Evolutionary conservation across 2,113 vertebrate species (phyloP), one percentile per base, ranked within the genome.

Genomic region (Rhadina sibilatrix): DNA sequence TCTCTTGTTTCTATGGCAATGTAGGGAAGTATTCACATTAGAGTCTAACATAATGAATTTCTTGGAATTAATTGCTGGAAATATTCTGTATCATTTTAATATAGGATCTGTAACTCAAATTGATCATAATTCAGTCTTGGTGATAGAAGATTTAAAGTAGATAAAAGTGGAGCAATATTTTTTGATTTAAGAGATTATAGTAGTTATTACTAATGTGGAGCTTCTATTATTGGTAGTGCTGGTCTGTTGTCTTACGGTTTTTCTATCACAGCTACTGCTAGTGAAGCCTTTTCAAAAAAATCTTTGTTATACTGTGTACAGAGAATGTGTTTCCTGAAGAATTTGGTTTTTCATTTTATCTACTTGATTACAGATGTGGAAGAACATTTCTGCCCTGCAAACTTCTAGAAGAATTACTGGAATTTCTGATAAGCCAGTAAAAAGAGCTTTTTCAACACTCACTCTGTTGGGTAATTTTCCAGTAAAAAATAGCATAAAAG

Each of bases 371-470:
- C 66, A 68, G 52, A 86, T 83, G 47, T 54, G 44, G 83, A 93
- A 74, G 90, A 72, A 64, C 10, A 63, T 52, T 86, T 92, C 9
- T 30, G 52, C 52, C 31, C 64, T 72, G 35, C 95, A 89, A 97
- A 90, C 42, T 28, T 86, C 38, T 84, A 30, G 88, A 94, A 83
- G 93, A 97, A 97, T 92, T 87, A 77, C 37, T 94, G 83, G 53
- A 90, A 93, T 95, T 86, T 96, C 49, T 88, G 60, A 95, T 93
- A 94, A 96, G 91, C 30, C 75, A 84, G 42, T 72, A 53, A 40
- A 90, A 87, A 80, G 33, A 47, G 22, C 28, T 91, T 93, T 94
- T 72, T 33, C 69, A 91, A 28, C 6, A 74, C 40, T 89, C 71
- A 42, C 23, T 91, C 64, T 92, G 2, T 68, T 40, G 87, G 70